Evolutionary conservation across 2,113 vertebrate genomes (phyloP).

Genomic region (Axis porcinus): DNA sequence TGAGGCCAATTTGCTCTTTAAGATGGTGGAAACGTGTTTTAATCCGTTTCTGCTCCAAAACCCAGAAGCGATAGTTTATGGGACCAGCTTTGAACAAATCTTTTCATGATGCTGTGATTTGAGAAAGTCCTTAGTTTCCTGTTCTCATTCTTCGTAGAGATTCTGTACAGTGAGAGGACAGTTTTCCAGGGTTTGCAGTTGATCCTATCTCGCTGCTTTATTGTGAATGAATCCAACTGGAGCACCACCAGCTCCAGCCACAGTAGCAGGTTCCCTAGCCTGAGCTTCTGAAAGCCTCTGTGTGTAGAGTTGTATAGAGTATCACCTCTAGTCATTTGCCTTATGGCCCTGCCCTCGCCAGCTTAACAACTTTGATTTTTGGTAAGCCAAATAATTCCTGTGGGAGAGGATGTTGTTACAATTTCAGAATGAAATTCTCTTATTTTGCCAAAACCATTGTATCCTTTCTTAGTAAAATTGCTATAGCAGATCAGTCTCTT

Average conservation of each 20-base stretch:
- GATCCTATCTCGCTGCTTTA: not conserved
- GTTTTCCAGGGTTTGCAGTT: not conserved
- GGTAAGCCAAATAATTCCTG: not conserved
- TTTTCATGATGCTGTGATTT: not conserved
- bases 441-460: conserved; percentile 41
- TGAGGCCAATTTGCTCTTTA: not conserved
- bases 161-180: not conserved
- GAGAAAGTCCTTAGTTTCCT: not conserved
- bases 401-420: not conserved
- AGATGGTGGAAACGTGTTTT: not conserved
- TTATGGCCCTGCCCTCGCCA: not conserved
- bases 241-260: not conserved
- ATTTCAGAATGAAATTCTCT: conserved; percentile 39
- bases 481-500: not conserved
- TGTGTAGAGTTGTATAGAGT: not conserved
- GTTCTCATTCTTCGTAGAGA: not conserved
- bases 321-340: not conserved
- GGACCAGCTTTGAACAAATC: not conserved
- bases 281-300: not conserved
- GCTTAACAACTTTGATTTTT: conserved; percentile 38
- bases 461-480: conserved; percentile 32
- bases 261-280: not conserved
- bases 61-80: not conserved
- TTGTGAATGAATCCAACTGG: not conserved
- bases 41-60: not conserved